Evolutionary conservation across 2,113 vertebrate species (phyloP).

Genomic region (Plecturocebus donacophilus): DNA sequence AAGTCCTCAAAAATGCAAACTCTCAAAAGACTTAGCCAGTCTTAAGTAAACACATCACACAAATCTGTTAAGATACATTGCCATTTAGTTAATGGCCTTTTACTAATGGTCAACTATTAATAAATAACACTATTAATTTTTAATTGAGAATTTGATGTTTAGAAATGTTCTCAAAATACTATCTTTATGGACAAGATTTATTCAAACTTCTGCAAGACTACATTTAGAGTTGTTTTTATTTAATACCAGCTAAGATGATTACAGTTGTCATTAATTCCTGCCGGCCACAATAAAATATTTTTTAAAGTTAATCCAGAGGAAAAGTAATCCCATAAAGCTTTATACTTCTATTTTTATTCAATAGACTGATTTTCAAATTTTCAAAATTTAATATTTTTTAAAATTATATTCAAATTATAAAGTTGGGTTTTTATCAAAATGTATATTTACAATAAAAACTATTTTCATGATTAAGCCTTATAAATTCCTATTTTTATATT

Average conservation of each 20-base stretch:
- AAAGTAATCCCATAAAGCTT: conserved; percentile 73
- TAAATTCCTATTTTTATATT: neutral
- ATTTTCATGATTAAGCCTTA: conserved; percentile 14
- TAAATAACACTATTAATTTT: conserved; percentile 40
- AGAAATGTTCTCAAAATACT: conserved; percentile 74
- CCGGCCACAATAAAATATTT: conserved; percentile 83
- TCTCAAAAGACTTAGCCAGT: conserved; percentile 34
- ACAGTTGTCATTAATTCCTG: conserved; percentile 90
- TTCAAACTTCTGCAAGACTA: conserved; percentile 85
- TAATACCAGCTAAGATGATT: conserved; percentile 94
- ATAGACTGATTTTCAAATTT: conserved; percentile 70
- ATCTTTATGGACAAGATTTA: conserved; percentile 76
- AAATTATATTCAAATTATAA: conserved; percentile 33
- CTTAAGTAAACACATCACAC: conserved; percentile 40
- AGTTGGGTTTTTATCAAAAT: neutral
- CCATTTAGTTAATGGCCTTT: conserved; percentile 40
- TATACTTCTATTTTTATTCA: conserved; percentile 77
- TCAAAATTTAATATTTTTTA: conserved; percentile 54
- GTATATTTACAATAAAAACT: neutral
- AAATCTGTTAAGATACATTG: conserved; percentile 45
- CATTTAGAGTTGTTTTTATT: conserved; percentile 88
- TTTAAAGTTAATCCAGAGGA: conserved; percentile 78
- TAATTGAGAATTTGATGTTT: conserved; percentile 60
- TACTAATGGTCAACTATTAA: conserved; percentile 26
- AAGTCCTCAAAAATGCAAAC: conserved; percentile 42